Conservation (phyloP, 2,888 invertebrate species). For the Tyria jacobaeae region DNA sequence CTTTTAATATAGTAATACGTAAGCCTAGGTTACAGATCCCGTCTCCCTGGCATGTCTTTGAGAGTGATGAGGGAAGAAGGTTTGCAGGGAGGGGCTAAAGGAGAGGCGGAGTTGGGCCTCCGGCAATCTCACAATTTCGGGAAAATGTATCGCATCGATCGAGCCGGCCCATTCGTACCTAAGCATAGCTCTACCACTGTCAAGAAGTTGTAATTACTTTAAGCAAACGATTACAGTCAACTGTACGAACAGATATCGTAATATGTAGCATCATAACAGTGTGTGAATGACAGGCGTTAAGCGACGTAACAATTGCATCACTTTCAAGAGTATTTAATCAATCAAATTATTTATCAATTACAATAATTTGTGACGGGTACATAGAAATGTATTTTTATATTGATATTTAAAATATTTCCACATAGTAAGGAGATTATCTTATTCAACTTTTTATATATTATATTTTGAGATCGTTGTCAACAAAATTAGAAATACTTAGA, state of each 20-base stretch:
- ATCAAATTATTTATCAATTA: slow-evolving; percentile 12
- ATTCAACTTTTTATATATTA: not conserved
- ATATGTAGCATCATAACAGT: slow-evolving; percentile 2
- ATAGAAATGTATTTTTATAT: not conserved
- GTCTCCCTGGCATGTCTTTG: too few relatives aligned
- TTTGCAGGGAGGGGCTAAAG: too few relatives aligned
- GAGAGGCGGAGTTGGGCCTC: too few relatives aligned
- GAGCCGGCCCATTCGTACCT: too few relatives aligned
- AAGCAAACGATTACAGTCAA: not conserved
- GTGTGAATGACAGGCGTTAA: not conserved
- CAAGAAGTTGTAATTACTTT: not conserved
- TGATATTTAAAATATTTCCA: not conserved
- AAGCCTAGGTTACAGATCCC: too few relatives aligned
- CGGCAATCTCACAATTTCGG: too few relatives aligned
- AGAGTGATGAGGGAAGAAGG: too few relatives aligned
- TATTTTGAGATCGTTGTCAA: too few relatives aligned
- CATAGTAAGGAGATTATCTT: not conserved
- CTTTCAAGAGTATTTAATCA: slow-evolving; percentile 9
- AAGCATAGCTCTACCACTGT: too few relatives aligned
- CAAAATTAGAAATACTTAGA: too few relatives aligned
- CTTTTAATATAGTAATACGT: too few relatives aligned
- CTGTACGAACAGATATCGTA: not conserved
- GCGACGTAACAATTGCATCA: slow-evolving; percentile 1
- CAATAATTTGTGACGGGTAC: not conserved
- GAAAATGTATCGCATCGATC: too few relatives aligned